Conservation (phyloP, 2,113 vertebrate genomes). For the Cromileptes altivelis region DNA sequence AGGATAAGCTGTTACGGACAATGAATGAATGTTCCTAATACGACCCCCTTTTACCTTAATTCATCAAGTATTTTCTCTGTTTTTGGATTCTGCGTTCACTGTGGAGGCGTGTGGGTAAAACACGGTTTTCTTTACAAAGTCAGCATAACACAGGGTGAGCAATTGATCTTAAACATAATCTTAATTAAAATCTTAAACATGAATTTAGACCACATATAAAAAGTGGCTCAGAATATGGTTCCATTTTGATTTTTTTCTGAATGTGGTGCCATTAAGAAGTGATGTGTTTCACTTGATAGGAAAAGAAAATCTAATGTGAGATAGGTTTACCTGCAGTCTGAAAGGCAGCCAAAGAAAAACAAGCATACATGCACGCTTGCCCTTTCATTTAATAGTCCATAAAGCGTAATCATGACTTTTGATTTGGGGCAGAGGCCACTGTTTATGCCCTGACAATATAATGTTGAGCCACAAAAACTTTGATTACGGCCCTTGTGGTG, state of each 20-base stretch:
- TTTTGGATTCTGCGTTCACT: too few relatives aligned
- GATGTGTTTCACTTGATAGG: neutral
- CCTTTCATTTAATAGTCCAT: conserved; percentile 24
- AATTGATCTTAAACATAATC: too few relatives aligned
- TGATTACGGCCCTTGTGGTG: conserved; percentile 10
- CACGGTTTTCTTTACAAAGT: too few relatives aligned
- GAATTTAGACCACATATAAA: too few relatives aligned
- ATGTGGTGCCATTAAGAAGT: neutral
- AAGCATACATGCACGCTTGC: neutral
- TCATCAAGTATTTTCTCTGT: too few relatives aligned
- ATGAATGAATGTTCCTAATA: too few relatives aligned
- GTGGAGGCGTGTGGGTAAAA: too few relatives aligned
- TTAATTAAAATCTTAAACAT: too few relatives aligned
- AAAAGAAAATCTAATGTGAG: neutral
- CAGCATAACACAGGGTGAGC: too few relatives aligned
- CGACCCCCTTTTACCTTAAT: too few relatives aligned
- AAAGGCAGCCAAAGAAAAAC: conserved; percentile 8
- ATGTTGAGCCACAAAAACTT: conserved; percentile 24
- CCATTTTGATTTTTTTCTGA: neutral
- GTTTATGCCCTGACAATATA: conserved; percentile 43
- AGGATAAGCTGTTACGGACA: too few relatives aligned
- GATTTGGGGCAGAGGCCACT: conserved; percentile 20
- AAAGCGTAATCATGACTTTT: conserved; percentile 10
- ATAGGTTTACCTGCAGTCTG: conserved; percentile 1
- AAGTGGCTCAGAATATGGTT: too few relatives aligned